Base-by-base conservation (phyloP, 2,797 vertebrate species). In the Cyclura pinguis region DNA sequence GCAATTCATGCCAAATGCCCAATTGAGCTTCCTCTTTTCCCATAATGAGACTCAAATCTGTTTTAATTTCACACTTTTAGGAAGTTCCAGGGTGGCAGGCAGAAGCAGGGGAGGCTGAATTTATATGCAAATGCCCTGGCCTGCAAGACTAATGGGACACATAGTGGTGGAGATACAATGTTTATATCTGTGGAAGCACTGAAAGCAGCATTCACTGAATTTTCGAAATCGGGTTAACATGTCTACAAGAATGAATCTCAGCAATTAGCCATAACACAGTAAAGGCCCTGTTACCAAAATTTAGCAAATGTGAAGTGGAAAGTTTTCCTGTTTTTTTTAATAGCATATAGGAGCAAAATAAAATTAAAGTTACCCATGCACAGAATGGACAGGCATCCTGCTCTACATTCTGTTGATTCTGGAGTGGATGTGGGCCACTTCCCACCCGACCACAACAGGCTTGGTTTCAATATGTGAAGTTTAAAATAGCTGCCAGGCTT, bases 401-500 rank as follows among this genome's bases (percentile, higher is more conserved):
- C 59, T 14, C 52, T 57, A 42, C 57, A 16, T 32, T 10, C 29
- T 87, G 27, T 57, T 84, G 74, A 24, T 94, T 94, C 88, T 82
- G 64, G 90, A 95, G n/a, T 88, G 88, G 91, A 96, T 80, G 35
- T 90, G 76, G 91, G 29, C n/a, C 91, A 62, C 9, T 83, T 95
- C 47, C 9, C 72, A 50, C 93, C 94, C 88, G 88, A 24, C 90
- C 92, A 85, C 88, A 83, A 35, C 16, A 52, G 93, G 88, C 92
- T 85, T 88, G 27, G 86, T 74, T 94, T 92, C 85, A 90, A 57
- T 83, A 88, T 55, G 47, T 88, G 88, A 91, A 80, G 74, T 92
- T 94, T 90, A 86, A 95, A 95, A 92, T 90, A 95, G 78, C 83
- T 92, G 78, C 88, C 81, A 91, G 91, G 84, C 72, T 90, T 3